Base-by-base conservation (phyloP, 1,140 invertebrate species). In the Diprion similis region DNA sequence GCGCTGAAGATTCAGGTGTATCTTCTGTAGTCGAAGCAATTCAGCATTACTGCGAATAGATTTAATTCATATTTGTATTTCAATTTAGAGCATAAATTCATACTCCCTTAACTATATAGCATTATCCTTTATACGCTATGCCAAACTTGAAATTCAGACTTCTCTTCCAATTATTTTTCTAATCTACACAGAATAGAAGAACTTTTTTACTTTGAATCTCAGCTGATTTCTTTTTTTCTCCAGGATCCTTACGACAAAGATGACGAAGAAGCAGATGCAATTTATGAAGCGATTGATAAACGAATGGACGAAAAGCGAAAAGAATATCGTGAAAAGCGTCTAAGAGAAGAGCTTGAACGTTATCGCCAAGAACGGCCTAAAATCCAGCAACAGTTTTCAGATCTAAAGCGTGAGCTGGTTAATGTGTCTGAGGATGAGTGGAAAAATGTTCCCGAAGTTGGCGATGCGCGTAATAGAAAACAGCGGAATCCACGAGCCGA, bases 191-290 rank as follows among this genome's bases (percentile, higher is more conserved):
- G 2, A 37, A 37, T 37, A 37, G 24, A 37, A 37, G 2, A 37
- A 37, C 24, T 37, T 37, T 37, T 3, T 37, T 37, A 37, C 24
- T 37, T 37, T 37, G 24, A 37, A 37, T 6, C 24, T 37, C 24
- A 37, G 24, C 2, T 37, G 24, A 37, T 37, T 37, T 37, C 24
- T 37, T 37, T 37, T 37, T 37, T 6, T 37, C 75, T 83, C 81
- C 70, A 92, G 90, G 99, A 99, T 93, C 98, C 99, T 0, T 99
- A 99, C 89, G 98, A 99, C 83, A 99, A 99, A 92, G 99, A 99
- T 87, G 99, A 99, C 88, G 98, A 99, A 85, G 99, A 99, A 90
- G 99, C 99, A 10, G 99, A 99, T 92, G 94, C 95, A 24, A 99
- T 99, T 80, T 99, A 99, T 88, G 97, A 99, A 87, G 96, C 95